Evolutionary conservation across 2,113 vertebrate species (phyloP).

Genomic region (Atractosteus spatula): DNA sequence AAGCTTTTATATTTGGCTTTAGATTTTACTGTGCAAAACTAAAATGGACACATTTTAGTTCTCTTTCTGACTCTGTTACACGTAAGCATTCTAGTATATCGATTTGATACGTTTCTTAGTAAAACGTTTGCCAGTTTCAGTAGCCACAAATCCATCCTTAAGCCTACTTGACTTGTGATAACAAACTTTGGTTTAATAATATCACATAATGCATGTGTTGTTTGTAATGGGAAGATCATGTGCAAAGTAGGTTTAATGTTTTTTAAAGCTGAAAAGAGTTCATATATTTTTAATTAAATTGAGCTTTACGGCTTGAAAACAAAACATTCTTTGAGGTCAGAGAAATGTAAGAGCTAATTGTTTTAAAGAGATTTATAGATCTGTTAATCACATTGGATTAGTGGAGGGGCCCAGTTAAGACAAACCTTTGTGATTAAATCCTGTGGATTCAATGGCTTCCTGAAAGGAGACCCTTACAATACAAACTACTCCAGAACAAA

Average conservation of each 20-base stretch:
- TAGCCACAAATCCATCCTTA: background rate
- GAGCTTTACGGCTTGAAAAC: constrained; percentile 13
- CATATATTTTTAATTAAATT: background rate
- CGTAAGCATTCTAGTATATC: too few relatives aligned
- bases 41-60: too few relatives aligned
- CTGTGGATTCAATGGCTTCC: constrained; percentile 21
- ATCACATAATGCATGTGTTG: background rate
- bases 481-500: constrained; percentile 19
- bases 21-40: too few relatives aligned
- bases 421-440: constrained; percentile 8
- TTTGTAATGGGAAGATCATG: background rate
- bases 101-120: background rate
- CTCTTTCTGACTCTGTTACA: too few relatives aligned
- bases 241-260: background rate
- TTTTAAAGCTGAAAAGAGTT: background rate
- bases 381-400: constrained; percentile 48
- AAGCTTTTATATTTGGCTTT: too few relatives aligned
- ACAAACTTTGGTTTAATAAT: background rate
- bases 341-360: constrained; percentile 30
- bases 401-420: constrained; percentile 10
- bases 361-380: constrained; percentile 30
- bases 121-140: background rate
- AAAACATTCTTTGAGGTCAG: constrained; percentile 18
- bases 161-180: background rate
- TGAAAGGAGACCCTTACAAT: background rate